A percentile compares a stretch with the other conserved stretches of the same genome.
phyloP scores from a whole-genome alignment of 2,888 invertebrate genomes.

The Entomobrya proxima region DNA sequence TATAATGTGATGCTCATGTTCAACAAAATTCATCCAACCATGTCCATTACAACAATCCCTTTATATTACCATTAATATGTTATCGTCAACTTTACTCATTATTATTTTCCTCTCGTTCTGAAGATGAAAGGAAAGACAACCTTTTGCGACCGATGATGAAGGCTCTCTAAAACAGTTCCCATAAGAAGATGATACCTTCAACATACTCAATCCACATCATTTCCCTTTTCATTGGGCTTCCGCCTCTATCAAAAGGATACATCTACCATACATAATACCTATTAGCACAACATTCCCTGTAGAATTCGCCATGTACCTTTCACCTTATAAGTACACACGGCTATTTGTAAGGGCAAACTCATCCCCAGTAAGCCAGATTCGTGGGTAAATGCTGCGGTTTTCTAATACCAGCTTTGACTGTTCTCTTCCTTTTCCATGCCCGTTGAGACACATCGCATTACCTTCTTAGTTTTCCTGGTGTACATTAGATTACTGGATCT shows the following conservation, averaged over 20 bases:
- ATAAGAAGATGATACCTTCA: too few species aligned
- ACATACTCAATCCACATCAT: background rate
- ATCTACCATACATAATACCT: background rate
- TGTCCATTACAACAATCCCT: constrained; percentile 12
- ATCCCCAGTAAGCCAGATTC: constrained; percentile 8
- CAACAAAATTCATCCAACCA: background rate
- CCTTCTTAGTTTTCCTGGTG: background rate
- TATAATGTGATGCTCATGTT: too few species aligned
- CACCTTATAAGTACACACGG: background rate
- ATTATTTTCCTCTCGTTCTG: background rate
- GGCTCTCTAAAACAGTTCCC: background rate
- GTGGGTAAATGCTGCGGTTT: constrained; percentile 37
- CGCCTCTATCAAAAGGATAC: constrained; percentile 12
- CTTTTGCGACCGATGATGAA: background rate
- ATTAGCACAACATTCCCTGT: background rate
- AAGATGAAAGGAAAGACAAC: background rate
- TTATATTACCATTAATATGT: constrained; percentile 9
- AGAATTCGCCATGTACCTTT: background rate
- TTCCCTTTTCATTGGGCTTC: background rate
- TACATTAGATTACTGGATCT: constrained; percentile 2
- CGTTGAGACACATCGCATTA: background rate
- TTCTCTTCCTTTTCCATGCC: background rate
- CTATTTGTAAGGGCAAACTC: background rate
- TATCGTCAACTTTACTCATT: constrained; percentile 26
- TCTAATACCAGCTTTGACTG: background rate